These are phyloP conservation scores for Macropus fuliginosus DNA, from an alignment of 2,797 vertebrate genomes.

Conservation along the genomic window DNA sequence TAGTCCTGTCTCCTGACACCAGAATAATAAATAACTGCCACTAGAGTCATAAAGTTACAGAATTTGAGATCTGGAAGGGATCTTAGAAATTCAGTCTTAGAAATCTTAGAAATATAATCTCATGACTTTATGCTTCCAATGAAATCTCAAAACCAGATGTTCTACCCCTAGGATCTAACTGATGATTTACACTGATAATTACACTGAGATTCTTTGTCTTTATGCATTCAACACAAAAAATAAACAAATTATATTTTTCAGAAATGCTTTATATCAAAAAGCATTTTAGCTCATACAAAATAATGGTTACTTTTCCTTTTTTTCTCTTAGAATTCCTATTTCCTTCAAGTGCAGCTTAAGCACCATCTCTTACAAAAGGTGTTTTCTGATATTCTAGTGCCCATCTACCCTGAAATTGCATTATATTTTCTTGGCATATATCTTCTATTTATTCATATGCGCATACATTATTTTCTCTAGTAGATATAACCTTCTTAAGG, in stretches of 20 bases:
- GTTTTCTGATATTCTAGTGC: neutral
- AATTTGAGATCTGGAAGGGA: neutral
- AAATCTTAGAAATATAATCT: neutral
- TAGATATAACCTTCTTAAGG: neutral
- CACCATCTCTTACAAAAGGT: neutral
- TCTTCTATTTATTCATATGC: neutral
- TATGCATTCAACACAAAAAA: neutral
- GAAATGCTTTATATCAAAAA: neutral
- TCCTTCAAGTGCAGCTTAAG: neutral
- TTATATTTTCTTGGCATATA: neutral
- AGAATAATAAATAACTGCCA: neutral
- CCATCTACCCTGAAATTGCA: neutral
- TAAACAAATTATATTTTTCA: neutral
- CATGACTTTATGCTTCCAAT: neutral
- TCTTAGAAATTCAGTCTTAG: neutral
- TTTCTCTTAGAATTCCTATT: neutral
- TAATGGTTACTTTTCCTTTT: neutral
- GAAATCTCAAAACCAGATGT: neutral
- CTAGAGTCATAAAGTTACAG: neutral
- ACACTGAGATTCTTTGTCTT: neutral
- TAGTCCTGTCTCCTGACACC: neutral
- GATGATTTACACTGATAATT: neutral
- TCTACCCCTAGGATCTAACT: neutral
- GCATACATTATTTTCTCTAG: neutral
- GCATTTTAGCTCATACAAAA: neutral